phyloP scores from a whole-genome alignment of 2,113 vertebrate species.

The Actenoides lindsayi region DNA sequence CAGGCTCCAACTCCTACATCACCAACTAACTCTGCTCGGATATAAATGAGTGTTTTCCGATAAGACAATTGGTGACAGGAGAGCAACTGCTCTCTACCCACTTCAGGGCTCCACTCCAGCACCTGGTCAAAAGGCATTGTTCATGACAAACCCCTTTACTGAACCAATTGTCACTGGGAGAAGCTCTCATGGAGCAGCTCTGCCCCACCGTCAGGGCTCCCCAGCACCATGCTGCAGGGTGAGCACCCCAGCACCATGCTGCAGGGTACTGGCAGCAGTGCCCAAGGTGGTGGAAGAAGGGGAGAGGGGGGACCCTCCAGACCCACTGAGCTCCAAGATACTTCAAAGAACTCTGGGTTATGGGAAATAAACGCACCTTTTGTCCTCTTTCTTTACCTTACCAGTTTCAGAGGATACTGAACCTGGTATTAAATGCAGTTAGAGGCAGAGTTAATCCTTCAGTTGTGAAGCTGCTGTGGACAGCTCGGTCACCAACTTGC shows the following conservation, averaged over 20 bases:
- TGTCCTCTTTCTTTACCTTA: neutral
- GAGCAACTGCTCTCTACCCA: neutral
- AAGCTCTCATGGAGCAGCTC: rapidly evolving
- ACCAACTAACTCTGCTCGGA: neutral
- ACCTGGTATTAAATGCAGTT: neutral
- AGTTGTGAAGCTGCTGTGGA: neutral
- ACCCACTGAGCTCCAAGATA: rapidly evolving
- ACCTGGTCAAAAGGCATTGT: neutral
- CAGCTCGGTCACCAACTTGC: neutral
- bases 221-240: neutral
- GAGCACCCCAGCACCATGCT: neutral
- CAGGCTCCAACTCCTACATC: neutral
- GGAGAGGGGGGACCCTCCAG: neutral
- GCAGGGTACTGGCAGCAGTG: too few relatives aligned
- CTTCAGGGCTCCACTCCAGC: neutral
- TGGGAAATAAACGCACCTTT: rapidly evolving
- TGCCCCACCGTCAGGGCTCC: neutral
- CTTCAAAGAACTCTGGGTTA: neutral
- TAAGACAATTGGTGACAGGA: neutral
- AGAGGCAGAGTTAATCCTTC: neutral
- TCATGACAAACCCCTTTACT: neutral
- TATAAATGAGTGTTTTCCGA: neutral
- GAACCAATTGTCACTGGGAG: rapidly evolving
- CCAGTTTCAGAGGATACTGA: neutral
- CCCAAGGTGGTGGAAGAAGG: neutral